These are phyloP conservation scores for Microctonus hyperodae DNA, from an alignment of 2,888 invertebrate species.

Conservation along the genomic window DNA sequence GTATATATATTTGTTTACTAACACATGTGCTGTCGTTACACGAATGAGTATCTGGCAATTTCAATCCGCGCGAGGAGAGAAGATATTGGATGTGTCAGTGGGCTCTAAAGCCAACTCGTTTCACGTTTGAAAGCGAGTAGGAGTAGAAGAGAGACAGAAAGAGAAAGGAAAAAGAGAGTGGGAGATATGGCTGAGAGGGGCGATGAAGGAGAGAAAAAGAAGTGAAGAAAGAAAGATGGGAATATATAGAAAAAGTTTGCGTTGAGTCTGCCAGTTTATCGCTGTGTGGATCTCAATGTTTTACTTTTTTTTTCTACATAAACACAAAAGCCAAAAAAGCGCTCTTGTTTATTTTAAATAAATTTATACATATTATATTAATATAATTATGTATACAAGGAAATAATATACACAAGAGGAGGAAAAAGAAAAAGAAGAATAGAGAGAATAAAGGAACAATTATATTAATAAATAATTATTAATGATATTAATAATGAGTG, in stretches of 20 bases:
- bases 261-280: constrained; percentile 18
- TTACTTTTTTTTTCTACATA: background rate
- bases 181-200: too few species aligned
- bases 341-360: background rate
- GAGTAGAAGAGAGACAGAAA: background rate
- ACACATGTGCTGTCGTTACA: constrained; percentile 2
- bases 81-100: constrained; percentile 29
- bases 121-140: constrained; percentile 21
- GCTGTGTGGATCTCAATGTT: constrained; percentile 26
- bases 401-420: too few species aligned
- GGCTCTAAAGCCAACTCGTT: constrained; percentile 28
- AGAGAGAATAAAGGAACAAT: background rate
- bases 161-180: too few species aligned
- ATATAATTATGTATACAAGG: too few species aligned
- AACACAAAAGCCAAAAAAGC: background rate
- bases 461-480: background rate
- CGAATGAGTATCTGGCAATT: constrained; percentile 25
- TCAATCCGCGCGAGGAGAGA: constrained; percentile 25
- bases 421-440: too few species aligned
- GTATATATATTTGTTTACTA: constrained; percentile 1
- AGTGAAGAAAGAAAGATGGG: too few species aligned
- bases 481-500: background rate
- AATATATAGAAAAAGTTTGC: too few species aligned
- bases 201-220: too few species aligned
- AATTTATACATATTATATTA: background rate